Evolutionary conservation across 2,888 invertebrate species (phyloP).

Genomic region (Tenthredo notha): DNA sequence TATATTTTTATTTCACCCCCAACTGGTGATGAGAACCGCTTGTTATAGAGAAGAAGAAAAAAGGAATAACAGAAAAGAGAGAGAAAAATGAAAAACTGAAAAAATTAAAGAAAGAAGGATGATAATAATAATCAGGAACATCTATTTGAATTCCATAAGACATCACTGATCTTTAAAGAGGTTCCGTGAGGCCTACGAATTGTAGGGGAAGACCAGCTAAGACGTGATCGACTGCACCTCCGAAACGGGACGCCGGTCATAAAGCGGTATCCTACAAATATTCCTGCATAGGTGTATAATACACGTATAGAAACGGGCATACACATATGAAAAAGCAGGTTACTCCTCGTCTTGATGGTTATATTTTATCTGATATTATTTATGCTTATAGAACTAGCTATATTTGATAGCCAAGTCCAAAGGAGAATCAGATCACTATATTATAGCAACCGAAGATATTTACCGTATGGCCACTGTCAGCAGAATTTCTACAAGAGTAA

Average conservation of each 20-base stretch:
- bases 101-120: too few species aligned
- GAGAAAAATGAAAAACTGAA: too few species aligned
- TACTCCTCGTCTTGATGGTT: background rate
- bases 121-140: background rate
- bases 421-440: background rate
- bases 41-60: background rate
- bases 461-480: constrained; percentile 10
- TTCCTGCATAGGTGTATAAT: background rate
- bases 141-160: background rate
- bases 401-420: background rate
- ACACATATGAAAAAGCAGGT: constrained; percentile 7
- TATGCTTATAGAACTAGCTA: background rate
- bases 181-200: background rate
- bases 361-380: constrained; percentile 3
- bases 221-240: background rate
- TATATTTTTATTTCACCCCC: background rate
- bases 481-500: constrained; percentile 21
- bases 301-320: background rate
- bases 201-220: background rate
- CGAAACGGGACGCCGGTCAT: constrained; percentile 19
- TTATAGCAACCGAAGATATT: background rate
- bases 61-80: background rate
- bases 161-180: background rate
- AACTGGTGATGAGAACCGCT: background rate
- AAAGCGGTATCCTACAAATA: constrained; percentile 15